phyloP scores from a whole-genome alignment of 2,113 vertebrate genomes.

The Sphaerodactylus townsendi region DNA sequence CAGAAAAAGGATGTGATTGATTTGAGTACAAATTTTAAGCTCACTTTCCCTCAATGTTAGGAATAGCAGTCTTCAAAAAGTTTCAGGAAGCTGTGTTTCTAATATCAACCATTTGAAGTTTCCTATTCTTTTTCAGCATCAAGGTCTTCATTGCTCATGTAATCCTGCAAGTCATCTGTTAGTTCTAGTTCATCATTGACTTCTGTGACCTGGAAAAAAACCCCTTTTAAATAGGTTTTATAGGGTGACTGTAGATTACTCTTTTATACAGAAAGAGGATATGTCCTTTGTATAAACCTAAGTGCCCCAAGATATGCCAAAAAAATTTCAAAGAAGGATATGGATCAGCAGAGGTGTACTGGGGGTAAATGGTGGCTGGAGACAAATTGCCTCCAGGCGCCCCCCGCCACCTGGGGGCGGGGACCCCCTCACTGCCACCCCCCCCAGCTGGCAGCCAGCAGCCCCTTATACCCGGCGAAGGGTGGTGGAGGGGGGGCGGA shows the following conservation, averaged over 20 bases:
- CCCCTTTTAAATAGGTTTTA: neutral
- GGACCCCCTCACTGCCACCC: no score
- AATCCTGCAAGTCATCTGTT: neutral
- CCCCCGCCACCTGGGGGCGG: no score
- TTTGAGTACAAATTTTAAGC: neutral
- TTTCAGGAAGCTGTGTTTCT: neutral
- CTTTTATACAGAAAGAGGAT: neutral
- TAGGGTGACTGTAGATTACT: neutral
- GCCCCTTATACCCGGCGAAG: no score
- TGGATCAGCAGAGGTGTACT: no score
- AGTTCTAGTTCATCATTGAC: neutral
- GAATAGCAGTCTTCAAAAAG: neutral
- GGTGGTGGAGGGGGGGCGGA: no score
- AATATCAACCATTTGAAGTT: neutral
- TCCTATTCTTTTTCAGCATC: neutral
- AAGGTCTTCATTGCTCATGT: no score
- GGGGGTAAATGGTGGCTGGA: no score
- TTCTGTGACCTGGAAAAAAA: neutral
- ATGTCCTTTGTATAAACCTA: neutral
- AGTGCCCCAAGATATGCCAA: neutral
- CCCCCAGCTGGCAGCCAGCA: no score
- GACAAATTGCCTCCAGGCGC: no score
- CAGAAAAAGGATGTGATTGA: neutral
- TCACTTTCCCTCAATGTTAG: neutral
- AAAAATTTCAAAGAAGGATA: neutral